These are phyloP conservation scores for Apamea epomidion DNA, from an alignment of 2,888 invertebrate genomes.

Conservation along the genomic window DNA sequence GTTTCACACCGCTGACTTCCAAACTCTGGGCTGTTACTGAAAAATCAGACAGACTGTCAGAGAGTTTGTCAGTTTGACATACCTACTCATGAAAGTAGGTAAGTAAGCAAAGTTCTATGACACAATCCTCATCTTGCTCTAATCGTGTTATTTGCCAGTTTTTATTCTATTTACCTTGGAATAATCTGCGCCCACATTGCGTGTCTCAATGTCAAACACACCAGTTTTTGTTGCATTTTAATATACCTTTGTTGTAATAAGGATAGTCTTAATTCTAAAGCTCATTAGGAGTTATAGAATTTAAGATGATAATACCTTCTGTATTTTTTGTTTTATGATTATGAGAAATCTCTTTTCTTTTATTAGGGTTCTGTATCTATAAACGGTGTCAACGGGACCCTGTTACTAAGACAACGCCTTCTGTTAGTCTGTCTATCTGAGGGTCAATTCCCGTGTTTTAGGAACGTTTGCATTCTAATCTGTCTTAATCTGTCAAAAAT, in stretches of 20 bases:
- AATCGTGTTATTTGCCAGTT: constrained; percentile 31
- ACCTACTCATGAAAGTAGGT: background rate
- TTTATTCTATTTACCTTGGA: constrained; percentile 38
- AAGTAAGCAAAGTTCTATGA: constrained; percentile 6
- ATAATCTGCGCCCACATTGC: constrained; percentile 55
- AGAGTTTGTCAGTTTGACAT: background rate
- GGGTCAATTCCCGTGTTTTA: too few relatives aligned
- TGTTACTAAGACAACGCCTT: background rate
- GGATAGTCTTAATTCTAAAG: background rate
- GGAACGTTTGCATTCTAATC: too few relatives aligned
- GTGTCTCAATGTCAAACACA: constrained; percentile 51
- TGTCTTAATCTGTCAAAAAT: too few relatives aligned
- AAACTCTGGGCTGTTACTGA: background rate
- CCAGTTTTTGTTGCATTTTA: constrained; percentile 35
- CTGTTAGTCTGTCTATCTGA: too few relatives aligned
- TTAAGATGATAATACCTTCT: background rate
- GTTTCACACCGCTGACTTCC: background rate
- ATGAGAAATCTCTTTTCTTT: background rate
- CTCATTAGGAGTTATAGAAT: background rate
- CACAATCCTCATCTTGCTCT: constrained; percentile 18
- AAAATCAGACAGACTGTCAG: background rate
- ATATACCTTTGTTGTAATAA: constrained; percentile 10
- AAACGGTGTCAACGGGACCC: background rate
- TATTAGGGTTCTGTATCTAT: too few relatives aligned
- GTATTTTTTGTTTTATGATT: background rate